A percentile compares a stretch with the other conserved stretches of the same genome.
These are phyloP conservation scores for Helicoverpa armigera DNA, from an alignment of 1,140 invertebrate species.

Conservation along the genomic window DNA sequence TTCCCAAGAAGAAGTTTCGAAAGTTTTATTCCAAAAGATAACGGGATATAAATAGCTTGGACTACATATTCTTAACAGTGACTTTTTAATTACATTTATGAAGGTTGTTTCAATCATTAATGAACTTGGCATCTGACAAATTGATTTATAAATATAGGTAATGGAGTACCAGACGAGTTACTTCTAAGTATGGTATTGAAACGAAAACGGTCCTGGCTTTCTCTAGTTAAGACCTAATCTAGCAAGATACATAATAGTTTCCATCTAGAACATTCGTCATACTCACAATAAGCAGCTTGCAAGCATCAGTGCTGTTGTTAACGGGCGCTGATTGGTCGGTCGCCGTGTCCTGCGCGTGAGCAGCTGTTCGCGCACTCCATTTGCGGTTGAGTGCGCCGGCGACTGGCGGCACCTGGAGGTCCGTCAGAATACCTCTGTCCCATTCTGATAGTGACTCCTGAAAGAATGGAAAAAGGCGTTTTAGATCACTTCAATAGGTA, in stretches of 20 bases:
- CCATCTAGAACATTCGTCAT: not conserved
- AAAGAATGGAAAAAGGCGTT: constrained; percentile 46
- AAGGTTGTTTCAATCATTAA: not conserved
- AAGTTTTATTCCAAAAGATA: constrained; percentile 12
- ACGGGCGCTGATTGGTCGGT: constrained; percentile 65
- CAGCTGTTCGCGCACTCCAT: constrained; percentile 72
- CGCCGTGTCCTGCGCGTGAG: constrained; percentile 73
- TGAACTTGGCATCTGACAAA: no score
- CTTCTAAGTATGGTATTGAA: no score
- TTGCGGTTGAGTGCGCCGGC: constrained; percentile 67
- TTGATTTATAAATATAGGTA: no score
- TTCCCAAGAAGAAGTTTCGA: not conserved
- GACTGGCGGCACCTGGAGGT: constrained; percentile 61
- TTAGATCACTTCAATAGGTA: not conserved
- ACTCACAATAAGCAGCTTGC: constrained; percentile 78
- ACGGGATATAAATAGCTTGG: not conserved
- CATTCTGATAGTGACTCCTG: constrained; percentile 78
- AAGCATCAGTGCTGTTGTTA: constrained; percentile 73
- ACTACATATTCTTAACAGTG: not conserved
- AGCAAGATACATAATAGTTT: no score
- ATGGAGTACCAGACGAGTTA: no score
- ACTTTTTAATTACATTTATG: not conserved
- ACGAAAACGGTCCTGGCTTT: no score
- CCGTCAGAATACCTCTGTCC: constrained; percentile 68
- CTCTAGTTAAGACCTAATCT: no score